Evolutionary conservation across 2,113 vertebrate genomes (phyloP).

Genomic region (Callionymus lyra): DNA sequence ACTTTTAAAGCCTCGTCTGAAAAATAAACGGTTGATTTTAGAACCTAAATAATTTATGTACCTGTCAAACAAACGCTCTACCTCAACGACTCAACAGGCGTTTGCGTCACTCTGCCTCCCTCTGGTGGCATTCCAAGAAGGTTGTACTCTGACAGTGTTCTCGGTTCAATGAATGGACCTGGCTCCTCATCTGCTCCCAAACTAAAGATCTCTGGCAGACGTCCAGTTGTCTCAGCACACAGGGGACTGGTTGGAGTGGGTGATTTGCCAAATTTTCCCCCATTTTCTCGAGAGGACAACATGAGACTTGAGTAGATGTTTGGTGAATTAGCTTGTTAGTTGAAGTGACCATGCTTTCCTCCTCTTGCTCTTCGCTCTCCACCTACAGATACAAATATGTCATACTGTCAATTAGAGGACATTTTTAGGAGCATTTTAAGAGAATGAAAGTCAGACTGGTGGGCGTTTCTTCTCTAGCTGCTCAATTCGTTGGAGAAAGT

Average conservation of each 20-base stretch:
- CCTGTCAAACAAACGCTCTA: neutral
- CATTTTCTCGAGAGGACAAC: neutral
- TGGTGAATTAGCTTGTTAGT: neutral
- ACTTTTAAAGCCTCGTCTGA: neutral
- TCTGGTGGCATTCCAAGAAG: slow-evolving; percentile 21
- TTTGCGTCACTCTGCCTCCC: slow-evolving; percentile 20
- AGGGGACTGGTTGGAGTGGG: neutral
- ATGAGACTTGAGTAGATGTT: neutral
- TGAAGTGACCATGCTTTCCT: neutral
- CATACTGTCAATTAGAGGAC: too few species aligned
- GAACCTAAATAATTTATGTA: too few species aligned
- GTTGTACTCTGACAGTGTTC: slow-evolving; percentile 6
- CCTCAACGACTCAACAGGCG: slow-evolving; percentile 20
- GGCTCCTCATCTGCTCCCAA: too few species aligned
- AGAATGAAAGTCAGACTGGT: slow-evolving; percentile 18
- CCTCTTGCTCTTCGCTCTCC: slow-evolving; percentile 12
- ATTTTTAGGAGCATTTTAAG: too few species aligned
- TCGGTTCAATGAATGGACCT: neutral
- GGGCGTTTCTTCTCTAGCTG: slow-evolving; percentile 45
- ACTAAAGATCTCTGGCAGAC: too few species aligned
- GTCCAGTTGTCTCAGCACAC: too few species aligned
- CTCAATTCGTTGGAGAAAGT: slow-evolving; percentile 51
- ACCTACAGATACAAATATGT: too few species aligned
- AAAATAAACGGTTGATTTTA: too few species aligned
- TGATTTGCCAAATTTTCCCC: neutral